Base-by-base conservation (phyloP, 35 echinoderm and acorn worm species). In the Patiria miniata region DNA sequence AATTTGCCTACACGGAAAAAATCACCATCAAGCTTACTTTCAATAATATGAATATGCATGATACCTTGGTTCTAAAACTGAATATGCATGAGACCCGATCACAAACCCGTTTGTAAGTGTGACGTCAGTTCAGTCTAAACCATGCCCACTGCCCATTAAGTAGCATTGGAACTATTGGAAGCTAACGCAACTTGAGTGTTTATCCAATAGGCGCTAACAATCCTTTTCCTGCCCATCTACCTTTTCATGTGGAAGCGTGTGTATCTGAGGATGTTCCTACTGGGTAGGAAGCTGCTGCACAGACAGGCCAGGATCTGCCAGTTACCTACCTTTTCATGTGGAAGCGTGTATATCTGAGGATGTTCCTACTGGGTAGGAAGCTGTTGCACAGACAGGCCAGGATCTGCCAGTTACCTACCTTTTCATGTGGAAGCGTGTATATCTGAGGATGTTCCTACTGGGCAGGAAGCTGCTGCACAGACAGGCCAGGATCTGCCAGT, bases 391-490 rank as follows among this genome's bases (percentile, higher is more conserved):
- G 93, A 69, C 95, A 94, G 28, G 89, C 92, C 59, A 98, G 68
- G 44, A 98, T 90, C 59, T 94, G 95, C 95, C 95, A 98, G 86
- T 94, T 94, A n/a, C 95, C 85, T 38, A 98, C n/a, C n/a, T n/a
- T n/a, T n/a, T n/a, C n/a, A n/a, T n/a, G n/a, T n/a, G n/a, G n/a
- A n/a, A n/a, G n/a, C n/a, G n/a, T n/a, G n/a, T n/a, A n/a, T n/a
- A n/a, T n/a, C n/a, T n/a, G n/a, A n/a, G n/a, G n/a, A n/a, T n/a
- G n/a, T n/a, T n/a, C n/a, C n/a, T n/a, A n/a, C n/a, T n/a, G n/a
- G n/a, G n/a, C n/a, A n/a, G n/a, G n/a, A n/a, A n/a, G n/a, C n/a
- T n/a, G n/a, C n/a, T n/a, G n/a, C n/a, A n/a, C n/a, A n/a, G n/a
- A n/a, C n/a, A n/a, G n/a, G n/a, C n/a, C n/a, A n/a, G n/a, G n/a